phyloP scores from a whole-genome alignment of 2,797 vertebrate species.

The Enoplosus armatus region DNA sequence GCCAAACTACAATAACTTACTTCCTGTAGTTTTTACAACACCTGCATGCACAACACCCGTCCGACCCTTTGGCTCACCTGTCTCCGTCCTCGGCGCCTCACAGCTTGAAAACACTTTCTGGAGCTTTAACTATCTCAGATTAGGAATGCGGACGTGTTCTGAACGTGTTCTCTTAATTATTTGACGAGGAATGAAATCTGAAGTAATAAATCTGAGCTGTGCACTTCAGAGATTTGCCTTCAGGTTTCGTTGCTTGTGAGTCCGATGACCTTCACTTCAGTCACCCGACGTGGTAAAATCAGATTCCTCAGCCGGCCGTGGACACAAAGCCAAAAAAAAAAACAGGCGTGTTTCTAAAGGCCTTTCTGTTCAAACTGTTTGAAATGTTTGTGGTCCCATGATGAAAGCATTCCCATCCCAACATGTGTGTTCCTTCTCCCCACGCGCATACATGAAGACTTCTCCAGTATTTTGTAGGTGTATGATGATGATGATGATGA shows the following conservation, averaged over 20 bases:
- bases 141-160: not conserved
- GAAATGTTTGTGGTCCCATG: conserved; percentile 62
- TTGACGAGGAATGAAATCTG: not conserved
- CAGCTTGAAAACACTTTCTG: not conserved
- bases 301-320: conserved; percentile 16
- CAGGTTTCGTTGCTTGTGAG: not conserved
- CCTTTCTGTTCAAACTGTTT: conserved; percentile 72
- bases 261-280: not conserved
- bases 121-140: not conserved
- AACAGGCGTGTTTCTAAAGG: conserved; percentile 29
- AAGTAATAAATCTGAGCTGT: not conserved
- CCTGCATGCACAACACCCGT: not conserved
- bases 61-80: not conserved
- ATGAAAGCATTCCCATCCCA: conserved; percentile 49
- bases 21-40: not conserved
- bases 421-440: conserved; percentile 51
- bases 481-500: conserved; percentile 65
- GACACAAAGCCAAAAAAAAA: conserved; percentile 25
- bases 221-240: not conserved
- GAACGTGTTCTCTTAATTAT: not conserved
- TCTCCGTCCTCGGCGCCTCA: not conserved
- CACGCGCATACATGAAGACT: conserved; percentile 46
- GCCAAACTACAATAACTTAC: not conserved
- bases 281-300: conserved; percentile 24
- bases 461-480: conserved; percentile 70